phyloP scores from a whole-genome alignment of 1,140 invertebrate species.

The Drosophila truncata region DNA sequence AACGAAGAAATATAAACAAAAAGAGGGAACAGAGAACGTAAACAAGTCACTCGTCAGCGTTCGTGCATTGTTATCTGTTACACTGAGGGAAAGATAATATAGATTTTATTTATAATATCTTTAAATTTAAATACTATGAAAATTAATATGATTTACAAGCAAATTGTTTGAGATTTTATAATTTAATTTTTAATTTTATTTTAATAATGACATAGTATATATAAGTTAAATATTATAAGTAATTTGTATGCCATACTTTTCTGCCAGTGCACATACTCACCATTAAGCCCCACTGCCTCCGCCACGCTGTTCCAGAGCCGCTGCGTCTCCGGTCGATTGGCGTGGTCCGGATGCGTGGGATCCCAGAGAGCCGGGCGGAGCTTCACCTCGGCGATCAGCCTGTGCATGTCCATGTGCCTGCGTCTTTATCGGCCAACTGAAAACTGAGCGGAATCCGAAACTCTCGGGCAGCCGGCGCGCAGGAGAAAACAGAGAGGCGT shows the following conservation, averaged over 20 bases:
- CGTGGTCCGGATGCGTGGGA: conserved; percentile 58
- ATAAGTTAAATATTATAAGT: background rate
- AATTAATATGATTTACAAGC: background rate
- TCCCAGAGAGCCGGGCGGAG: conserved; percentile 75
- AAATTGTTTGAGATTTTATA: too few species aligned
- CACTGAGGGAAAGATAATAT: background rate
- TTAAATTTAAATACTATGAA: background rate
- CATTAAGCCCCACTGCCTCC: conserved; percentile 46
- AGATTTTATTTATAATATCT: background rate
- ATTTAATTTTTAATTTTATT: background rate
- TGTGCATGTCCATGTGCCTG: conserved; percentile 76
- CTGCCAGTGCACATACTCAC: conserved; percentile 53
- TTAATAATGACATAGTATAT: too few species aligned
- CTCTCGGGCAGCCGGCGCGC: conserved; percentile 27
- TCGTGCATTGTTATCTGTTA: background rate
- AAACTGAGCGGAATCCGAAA: conserved; percentile 35
- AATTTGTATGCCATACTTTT: background rate
- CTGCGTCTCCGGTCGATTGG: conserved; percentile 61
- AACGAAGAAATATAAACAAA: background rate
- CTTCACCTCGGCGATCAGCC: conserved; percentile 72
- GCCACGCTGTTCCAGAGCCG: conserved; percentile 63
- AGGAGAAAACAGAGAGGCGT: conserved; percentile 13
- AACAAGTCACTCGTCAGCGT: background rate
- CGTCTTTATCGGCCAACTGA: conserved; percentile 71
- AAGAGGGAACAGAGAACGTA: conserved; percentile 1